phyloP scores from a whole-genome alignment of 2,113 vertebrate species.

The Istiophorus platypterus region DNA sequence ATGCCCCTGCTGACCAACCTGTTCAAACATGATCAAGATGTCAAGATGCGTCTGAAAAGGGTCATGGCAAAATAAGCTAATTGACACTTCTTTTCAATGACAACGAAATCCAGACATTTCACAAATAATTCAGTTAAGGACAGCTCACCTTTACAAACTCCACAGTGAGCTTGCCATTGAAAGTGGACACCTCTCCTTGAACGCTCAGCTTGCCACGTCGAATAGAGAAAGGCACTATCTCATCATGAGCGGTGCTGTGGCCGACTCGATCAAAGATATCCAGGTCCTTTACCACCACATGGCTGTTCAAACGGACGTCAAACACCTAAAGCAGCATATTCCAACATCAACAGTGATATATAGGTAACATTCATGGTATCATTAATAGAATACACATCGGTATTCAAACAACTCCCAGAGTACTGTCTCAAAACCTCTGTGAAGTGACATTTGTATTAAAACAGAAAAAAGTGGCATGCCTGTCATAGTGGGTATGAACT shows the following conservation, averaged over 20 bases:
- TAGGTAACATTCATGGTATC: background rate
- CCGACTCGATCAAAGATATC: constrained; percentile 99
- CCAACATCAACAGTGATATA: background rate
- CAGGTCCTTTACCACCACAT: constrained; percentile 96
- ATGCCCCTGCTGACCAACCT: background rate
- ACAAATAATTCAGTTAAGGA: background rate
- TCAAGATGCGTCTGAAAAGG: background rate
- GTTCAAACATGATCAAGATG: background rate
- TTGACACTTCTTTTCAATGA: too few relatives aligned
- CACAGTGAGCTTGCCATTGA: constrained; percentile 94
- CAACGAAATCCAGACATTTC: too few relatives aligned
- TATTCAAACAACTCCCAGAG: background rate
- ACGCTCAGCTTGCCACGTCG: constrained; percentile 96
- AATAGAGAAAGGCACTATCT: constrained; percentile 94
- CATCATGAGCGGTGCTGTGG: constrained; percentile 97
- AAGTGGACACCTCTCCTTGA: constrained; percentile 96
- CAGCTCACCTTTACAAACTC: constrained; percentile 97
- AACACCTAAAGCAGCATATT: constrained; percentile 87
- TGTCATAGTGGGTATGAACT: too few relatives aligned
- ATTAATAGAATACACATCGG: background rate
- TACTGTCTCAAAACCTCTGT: background rate
- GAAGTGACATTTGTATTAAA: background rate
- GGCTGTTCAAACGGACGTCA: constrained; percentile 96
- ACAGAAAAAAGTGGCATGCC: background rate
- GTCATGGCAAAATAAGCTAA: background rate